phyloP scores from a whole-genome alignment of 2,113 vertebrate genomes.

The Lasiurus cinereus region DNA sequence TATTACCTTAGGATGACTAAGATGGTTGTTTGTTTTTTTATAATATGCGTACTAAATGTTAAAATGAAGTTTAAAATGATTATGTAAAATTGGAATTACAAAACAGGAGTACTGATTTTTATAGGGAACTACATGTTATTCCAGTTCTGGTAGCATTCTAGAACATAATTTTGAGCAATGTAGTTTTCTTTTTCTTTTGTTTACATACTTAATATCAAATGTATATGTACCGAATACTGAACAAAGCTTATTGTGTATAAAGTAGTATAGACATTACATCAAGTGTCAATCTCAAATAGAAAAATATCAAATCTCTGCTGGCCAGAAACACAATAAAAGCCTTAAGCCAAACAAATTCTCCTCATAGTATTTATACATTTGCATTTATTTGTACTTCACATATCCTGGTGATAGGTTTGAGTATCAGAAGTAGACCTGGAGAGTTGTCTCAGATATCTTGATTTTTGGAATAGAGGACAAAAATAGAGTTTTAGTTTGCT shows the following conservation, averaged over 20 bases:
- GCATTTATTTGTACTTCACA: neutral
- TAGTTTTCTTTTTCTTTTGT: conserved; percentile 25
- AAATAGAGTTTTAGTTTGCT: neutral
- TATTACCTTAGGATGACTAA: neutral
- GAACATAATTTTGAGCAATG: neutral
- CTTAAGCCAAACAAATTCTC: neutral
- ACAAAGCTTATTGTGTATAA: neutral
- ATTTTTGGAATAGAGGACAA: neutral
- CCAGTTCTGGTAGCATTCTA: neutral
- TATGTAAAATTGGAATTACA: conserved; percentile 40
- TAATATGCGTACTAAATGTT: neutral
- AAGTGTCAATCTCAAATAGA: neutral
- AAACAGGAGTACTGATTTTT: neutral
- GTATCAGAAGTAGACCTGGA: neutral
- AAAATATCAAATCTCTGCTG: conserved; percentile 38
- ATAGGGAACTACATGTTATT: neutral
- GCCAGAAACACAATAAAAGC: neutral
- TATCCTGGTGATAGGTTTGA: neutral
- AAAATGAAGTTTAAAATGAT: conserved; percentile 12
- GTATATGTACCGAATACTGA: neutral
- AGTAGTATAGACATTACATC: neutral
- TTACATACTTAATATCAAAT: neutral
- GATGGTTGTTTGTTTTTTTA: neutral
- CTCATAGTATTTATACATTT: neutral
- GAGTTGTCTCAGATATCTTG: neutral